Evolutionary conservation across 2,888 invertebrate genomes (phyloP), one percentile per base, ranked within the genome.

Genomic region (Rosalia funebris): DNA sequence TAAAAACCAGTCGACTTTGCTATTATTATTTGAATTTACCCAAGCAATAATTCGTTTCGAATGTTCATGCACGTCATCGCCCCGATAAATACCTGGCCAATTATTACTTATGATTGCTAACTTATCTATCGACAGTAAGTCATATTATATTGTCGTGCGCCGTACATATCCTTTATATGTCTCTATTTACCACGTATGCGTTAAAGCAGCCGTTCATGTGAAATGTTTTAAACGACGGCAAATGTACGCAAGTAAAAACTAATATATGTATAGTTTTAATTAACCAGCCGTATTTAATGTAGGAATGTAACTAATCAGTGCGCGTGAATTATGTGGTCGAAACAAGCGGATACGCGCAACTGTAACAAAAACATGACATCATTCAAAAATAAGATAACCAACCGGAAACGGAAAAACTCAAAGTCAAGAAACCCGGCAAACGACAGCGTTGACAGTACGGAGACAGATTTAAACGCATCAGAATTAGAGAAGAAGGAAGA

Each of bases 361-460:
- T 75, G 75, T 68, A 77, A 75, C 63, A 76, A 68, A 60, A 68
- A 78, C 75, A 79, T 79, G 77, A 79, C 81, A 74, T 78, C 80
- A 77, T 78, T 80, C 68, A 78, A 77, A 73, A 80, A 75, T 70
- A 81, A 81, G 76, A 80, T 80, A 72, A 79, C 78, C 44, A 77
- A 80, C 74, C 70, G 79, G 78, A 81, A 81, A 70, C 80, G 77
- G 72, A 79, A 79, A 73, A 76, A 70, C 63, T 70, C 75, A 58
- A 78, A 77, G 68, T 67, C 65, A 55, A 70, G 63, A 65, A 65
- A 64, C 52, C 54, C 64, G 48, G 32, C 46, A 46, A 57, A 62
- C 17, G 67, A 69, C 62, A 62, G 46, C 46, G 62, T 48, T 57
- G 63, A 59, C 57, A 63, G 67, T 57, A 46, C 17, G 17, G 59